Evolutionary conservation across 2,113 vertebrate species (phyloP), one percentile per base, ranked within the genome.

Genomic region (Rhagologus leucostigma): DNA sequence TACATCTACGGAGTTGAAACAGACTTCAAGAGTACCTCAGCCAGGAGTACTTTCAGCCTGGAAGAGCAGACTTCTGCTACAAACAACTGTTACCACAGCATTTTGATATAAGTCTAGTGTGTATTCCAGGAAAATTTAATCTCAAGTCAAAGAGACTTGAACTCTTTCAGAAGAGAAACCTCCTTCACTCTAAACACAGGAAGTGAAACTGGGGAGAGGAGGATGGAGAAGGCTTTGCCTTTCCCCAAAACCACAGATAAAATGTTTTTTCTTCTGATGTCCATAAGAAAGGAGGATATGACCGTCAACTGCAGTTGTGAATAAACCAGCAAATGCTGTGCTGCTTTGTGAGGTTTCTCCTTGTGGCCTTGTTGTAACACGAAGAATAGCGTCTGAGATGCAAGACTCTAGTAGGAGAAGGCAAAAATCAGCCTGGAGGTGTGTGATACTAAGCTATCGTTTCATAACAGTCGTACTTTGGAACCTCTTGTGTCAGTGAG

Each of bases 361-460:
- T 52, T 71, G 27, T 74, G 74, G 53, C 42, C 37, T 57, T 49
- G 7, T 5, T 62, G 26, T n/a, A 65, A 71, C 19, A 67, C 10
- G 57, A 82, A 53, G 13, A 55, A 50, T 10, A 71, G 26, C 49
- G 83, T 16, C 26, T 13, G 29, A 85, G 80, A 63, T 37, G 15
- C 5, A 64, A 82, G 37, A 50, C 11, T 29, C 5, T 12, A 13
- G 7, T 1, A 75, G 35, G 4, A 82, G 21, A 77, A 33, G 37
- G 27, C 32, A 93, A 80, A 95, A 77, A 84, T 49, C 27, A 84
- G 0, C 14, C 8, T 15, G 41, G 19, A 77, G 46, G 21, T 1
- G 1, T 46, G 56, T 55, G 15, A 50, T 75, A 39, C 32, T 41
- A 79, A 67, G 24, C 9, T 55, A 9, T 53, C 0, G 0, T 44